These are phyloP conservation scores for Microctonus brassicae DNA, from an alignment of 2,888 invertebrate genomes.

Conservation along the genomic window DNA sequence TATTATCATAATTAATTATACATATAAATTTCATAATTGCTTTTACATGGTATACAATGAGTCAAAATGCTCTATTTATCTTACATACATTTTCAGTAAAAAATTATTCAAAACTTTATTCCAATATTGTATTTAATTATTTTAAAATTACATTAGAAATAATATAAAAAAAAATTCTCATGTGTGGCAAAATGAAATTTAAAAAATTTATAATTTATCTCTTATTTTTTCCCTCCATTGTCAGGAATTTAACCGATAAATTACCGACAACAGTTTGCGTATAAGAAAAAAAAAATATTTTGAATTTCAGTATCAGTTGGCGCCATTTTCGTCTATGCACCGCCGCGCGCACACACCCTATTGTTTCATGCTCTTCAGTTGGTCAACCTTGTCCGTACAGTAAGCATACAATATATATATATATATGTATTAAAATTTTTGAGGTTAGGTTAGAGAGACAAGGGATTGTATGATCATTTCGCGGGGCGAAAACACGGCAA, in stretches of 20 bases:
- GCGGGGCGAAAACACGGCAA: slow-evolving; percentile 21
- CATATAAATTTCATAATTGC: neutral
- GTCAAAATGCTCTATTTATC: slow-evolving; percentile 13
- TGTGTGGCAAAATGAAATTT: slow-evolving; percentile 39
- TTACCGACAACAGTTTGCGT: no score
- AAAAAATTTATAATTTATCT: neutral
- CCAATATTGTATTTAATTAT: slow-evolving; percentile 44
- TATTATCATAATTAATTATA: no score
- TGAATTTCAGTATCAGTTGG: no score
- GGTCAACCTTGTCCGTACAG: no score
- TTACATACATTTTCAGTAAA: slow-evolving; percentile 17
- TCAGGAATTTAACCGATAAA: neutral
- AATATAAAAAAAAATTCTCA: slow-evolving; percentile 32
- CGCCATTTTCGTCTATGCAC: no score
- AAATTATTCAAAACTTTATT: slow-evolving; percentile 29
- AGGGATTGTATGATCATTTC: slow-evolving; percentile 22
- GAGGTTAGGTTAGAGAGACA: no score
- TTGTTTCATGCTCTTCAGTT: no score
- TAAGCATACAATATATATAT: no score
- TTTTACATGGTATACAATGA: slow-evolving; percentile 19
- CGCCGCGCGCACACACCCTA: no score
- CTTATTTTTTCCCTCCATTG: neutral
- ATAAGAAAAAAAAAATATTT: no score
- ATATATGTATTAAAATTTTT: no score
- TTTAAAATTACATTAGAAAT: slow-evolving; percentile 29